Conservation (phyloP, 2,888 invertebrate genomes). For the Pheosia tremula region DNA sequence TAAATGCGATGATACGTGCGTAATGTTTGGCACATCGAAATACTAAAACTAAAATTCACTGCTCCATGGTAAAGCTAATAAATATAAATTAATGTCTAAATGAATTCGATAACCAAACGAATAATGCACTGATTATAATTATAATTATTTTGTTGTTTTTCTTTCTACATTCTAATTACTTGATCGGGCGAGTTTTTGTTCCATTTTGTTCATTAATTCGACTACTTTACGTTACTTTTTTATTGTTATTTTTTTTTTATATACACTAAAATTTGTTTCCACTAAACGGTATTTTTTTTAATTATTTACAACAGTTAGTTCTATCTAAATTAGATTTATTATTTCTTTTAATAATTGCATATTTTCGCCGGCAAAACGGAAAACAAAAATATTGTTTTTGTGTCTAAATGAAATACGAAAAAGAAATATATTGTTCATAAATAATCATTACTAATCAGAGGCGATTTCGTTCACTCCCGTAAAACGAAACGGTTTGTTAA, state of each 20-base stretch:
- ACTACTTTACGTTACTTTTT: conserved; percentile 63
- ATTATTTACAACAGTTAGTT: conserved; percentile 77
- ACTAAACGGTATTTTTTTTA: conserved; percentile 47
- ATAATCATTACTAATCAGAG: conserved; percentile 74
- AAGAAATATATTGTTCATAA: conserved; percentile 25
- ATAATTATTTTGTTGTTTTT: conserved; percentile 59
- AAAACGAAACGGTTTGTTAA: conserved; percentile 51
- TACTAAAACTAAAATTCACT: conserved; percentile 78
- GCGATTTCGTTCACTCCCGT: conserved; percentile 69
- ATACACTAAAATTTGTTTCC: conserved; percentile 70
- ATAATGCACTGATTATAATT: conserved; percentile 72
- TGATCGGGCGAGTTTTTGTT: conserved; percentile 83
- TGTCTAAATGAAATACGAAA: conserved; percentile 38
- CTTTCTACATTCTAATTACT: conserved; percentile 72
- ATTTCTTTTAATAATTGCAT: conserved; percentile 57
- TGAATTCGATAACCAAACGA: conserved; percentile 67
- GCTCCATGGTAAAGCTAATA: conserved; percentile 72
- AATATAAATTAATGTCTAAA: conserved; percentile 67
- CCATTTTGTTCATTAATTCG: conserved; percentile 73
- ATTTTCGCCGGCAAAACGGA: conserved; percentile 55
- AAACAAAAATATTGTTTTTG: conserved; percentile 40
- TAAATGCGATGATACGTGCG: conserved; percentile 76
- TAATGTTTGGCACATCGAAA: conserved; percentile 80
- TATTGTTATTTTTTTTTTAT: conserved; percentile 55
- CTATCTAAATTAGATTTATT: conserved; percentile 68